Base-by-base conservation (phyloP, 2,797 vertebrate species). In the Eutrigla gurnardus region DNA sequence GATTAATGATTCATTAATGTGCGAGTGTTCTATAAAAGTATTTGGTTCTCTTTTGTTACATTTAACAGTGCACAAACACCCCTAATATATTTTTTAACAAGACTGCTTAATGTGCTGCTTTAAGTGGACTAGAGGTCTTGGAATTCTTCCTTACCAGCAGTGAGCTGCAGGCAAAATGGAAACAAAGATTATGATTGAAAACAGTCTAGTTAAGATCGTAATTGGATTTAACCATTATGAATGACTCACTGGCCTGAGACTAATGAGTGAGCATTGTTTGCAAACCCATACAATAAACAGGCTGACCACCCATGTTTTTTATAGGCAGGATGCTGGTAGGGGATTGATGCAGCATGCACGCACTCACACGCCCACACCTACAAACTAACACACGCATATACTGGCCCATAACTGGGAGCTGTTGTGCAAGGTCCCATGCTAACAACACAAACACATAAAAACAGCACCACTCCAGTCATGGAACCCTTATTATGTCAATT, bases 281-380 rank as follows among this genome's bases (percentile, higher is more conserved):
- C 67, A 81, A 90, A 83, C 64, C 77, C 70, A 45, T 63, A 69
- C 73, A 72, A 84, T 88, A 88, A 90, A 86, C 61, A 83, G 60
- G 53, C 80, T 93, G 92, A 86, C 93, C 93, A 93, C 93, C 93
- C 89, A 75, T 83, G 81, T 68, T 53, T 90, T 93, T 93, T 87
- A 92, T 89, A 85, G 82, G 88, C 89, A 80, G 73, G 82, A 88
- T 77, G 69, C 66, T 74, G 74, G 91, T 73, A 69, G 77, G 82
- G 66, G 74, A 86, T 73, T 37, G 58, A 77, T 75, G 52, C 80
- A 73, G 65, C 61, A 81, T 65, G 62, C 67, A 85, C 68, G 57
- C 71, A 82, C 63, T 73, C 79, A 77, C 25, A 13, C 43, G 3
- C 73, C 33, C 73, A 82, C 84, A 71, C 78, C 54, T 59, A 67